A percentile compares a stretch with the other conserved stretches of the same genome.
These are phyloP conservation scores for Daubentonia madagascariensis DNA, from an alignment of 2,113 vertebrate species.

Conservation along the genomic window DNA sequence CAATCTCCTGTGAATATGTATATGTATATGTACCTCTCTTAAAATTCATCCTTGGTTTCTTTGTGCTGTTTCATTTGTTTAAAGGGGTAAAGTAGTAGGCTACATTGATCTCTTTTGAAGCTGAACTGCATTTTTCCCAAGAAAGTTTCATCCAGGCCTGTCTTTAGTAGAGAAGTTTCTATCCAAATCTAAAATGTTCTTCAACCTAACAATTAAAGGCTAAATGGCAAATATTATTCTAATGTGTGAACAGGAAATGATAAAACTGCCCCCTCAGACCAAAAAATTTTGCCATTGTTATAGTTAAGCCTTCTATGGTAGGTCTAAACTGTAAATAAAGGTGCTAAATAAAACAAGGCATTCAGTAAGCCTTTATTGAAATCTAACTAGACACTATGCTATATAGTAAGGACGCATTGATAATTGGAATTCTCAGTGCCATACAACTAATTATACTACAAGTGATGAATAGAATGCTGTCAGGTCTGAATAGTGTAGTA, in stretches of 20 bases:
- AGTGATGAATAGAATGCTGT: not conserved
- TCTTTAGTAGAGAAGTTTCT: not conserved
- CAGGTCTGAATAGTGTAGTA: not conserved
- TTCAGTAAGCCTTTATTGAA: not conserved
- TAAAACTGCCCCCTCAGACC: not conserved
- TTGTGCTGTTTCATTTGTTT: not conserved
- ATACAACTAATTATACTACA: not conserved
- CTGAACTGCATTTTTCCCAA: not conserved
- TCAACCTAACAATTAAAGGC: not conserved
- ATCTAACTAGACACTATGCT: not conserved
- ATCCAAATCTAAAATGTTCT: not conserved
- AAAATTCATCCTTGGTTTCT: not conserved
- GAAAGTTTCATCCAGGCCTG: not conserved
- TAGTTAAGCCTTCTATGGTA: not conserved
- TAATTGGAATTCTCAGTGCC: not conserved
- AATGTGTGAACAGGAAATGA: not conserved
- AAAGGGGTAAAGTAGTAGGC: not conserved
- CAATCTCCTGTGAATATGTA: not conserved
- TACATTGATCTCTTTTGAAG: not conserved
- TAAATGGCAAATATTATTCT: not conserved
- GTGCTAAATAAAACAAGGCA: not conserved
- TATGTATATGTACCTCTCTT: too few species aligned
- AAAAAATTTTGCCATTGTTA: not conserved
- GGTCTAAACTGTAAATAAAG: slow-evolving; percentile 1
- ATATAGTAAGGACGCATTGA: not conserved